Conservation (phyloP, 2,113 vertebrate genomes). For the Isichthys henryi region DNA sequence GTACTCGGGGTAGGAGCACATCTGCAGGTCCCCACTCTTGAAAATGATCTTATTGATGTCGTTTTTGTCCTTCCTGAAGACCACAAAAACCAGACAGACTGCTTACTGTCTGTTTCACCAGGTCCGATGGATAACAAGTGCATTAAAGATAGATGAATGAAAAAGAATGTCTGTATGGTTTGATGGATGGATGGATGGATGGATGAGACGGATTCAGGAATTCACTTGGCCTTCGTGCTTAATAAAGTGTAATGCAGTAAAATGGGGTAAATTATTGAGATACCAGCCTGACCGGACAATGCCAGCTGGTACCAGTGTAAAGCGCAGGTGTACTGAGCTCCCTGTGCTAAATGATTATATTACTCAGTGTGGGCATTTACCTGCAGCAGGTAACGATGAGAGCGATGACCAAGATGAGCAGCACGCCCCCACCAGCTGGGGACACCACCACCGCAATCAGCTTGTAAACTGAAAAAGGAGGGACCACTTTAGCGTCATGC, state of each 20-base stretch:
- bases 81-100: background rate
- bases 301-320: background rate
- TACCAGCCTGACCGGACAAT: background rate
- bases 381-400: slow-evolving; percentile 87
- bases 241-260: background rate
- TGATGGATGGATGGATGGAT: background rate
- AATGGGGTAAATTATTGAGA: background rate
- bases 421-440: slow-evolving; percentile 78
- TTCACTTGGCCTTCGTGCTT: background rate
- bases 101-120: background rate
- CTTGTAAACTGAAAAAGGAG: slow-evolving; percentile 72
- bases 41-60: slow-evolving; percentile 98
- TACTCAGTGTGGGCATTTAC: slow-evolving; percentile 53
- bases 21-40: slow-evolving; percentile 92
- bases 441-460: slow-evolving; percentile 89
- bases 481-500: background rate
- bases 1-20: slow-evolving; percentile 91
- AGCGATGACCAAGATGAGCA: slow-evolving; percentile 78
- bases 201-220: background rate
- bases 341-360: background rate
- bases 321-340: background rate
- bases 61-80: slow-evolving; percentile 86
- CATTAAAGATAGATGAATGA: background rate
- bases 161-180: background rate
- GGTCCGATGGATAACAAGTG: background rate